phyloP scores from a whole-genome alignment of 2,888 invertebrate genomes.

The Meliscaeva auricollis region DNA sequence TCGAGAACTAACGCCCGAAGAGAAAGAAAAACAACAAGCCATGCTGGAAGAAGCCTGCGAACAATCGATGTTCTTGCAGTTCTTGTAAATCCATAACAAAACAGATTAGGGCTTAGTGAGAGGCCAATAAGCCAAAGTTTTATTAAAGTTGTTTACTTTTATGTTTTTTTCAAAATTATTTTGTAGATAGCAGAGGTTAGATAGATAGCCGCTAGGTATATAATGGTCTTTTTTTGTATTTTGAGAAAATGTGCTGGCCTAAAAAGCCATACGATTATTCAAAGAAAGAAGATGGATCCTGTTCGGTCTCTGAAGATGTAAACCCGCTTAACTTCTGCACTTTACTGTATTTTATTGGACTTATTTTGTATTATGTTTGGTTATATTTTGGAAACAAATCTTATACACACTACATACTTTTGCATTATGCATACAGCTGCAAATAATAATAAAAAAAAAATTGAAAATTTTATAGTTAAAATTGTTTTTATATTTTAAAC shows the following conservation, averaged over 20 bases:
- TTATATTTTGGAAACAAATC: slow-evolving; percentile 31
- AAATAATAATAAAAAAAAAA: slow-evolving; percentile 51
- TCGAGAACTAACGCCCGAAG: slow-evolving; percentile 80
- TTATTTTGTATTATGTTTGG: slow-evolving; percentile 37
- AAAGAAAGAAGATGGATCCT: slow-evolving; percentile 46
- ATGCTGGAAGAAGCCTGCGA: slow-evolving; percentile 83
- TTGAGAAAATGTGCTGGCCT: not conserved
- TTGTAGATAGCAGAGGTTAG: slow-evolving; percentile 64
- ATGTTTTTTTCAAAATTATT: slow-evolving; percentile 48
- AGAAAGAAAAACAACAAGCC: slow-evolving; percentile 81
- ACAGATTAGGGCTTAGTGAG: slow-evolving; percentile 43
- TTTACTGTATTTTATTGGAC: slow-evolving; percentile 42
- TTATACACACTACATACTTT: slow-evolving; percentile 55
- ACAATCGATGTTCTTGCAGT: slow-evolving; percentile 81
- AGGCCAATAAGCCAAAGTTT: slow-evolving; percentile 73
- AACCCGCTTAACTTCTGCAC: slow-evolving; percentile 31
- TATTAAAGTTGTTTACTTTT: slow-evolving; percentile 46
- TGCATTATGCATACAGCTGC: slow-evolving; percentile 57
- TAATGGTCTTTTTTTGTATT: slow-evolving; percentile 28
- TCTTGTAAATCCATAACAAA: slow-evolving; percentile 76
- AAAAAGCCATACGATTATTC: slow-evolving; percentile 12
- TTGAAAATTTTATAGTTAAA: slow-evolving; percentile 50
- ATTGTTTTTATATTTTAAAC: slow-evolving; percentile 24
- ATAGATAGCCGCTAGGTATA: slow-evolving; percentile 39
- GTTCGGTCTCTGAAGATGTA: slow-evolving; percentile 48